Conservation (phyloP, 2,113 vertebrate species). For the Rana temporaria region DNA sequence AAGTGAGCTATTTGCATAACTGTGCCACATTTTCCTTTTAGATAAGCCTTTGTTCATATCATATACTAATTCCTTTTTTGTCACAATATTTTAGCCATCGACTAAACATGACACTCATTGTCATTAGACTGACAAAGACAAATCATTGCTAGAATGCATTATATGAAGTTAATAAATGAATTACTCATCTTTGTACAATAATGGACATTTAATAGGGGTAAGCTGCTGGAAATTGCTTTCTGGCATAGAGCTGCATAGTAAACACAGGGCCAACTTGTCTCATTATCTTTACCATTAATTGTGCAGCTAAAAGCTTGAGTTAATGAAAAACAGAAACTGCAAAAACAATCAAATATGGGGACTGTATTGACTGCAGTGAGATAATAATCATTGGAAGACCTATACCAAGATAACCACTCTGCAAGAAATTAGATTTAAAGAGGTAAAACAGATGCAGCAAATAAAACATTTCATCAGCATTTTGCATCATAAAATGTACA, state of each 20-base stretch:
- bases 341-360: conserved; percentile 31
- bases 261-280: conserved; percentile 47
- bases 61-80: not conserved
- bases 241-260: conserved; percentile 27
- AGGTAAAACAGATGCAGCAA: not conserved
- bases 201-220: conserved; percentile 52
- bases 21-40: no score
- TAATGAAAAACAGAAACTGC: conserved; percentile 45
- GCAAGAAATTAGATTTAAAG: not conserved
- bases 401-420: not conserved
- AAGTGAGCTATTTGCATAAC: no score
- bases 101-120: not conserved
- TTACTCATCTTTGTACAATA: conserved; percentile 48
- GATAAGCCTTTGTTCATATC: not conserved
- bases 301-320: conserved; percentile 40
- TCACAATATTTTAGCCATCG: not conserved
- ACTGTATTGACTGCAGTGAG: conserved; percentile 27
- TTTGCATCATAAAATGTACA: not conserved
- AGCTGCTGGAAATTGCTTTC: conserved; percentile 54
- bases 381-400: not conserved
- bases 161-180: conserved; percentile 34
- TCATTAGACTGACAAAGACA: conserved; percentile 14
- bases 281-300: conserved; percentile 55
- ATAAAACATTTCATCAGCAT: not conserved
- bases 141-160: conserved; percentile 33